Conservation (phyloP, 2,797 vertebrate species). For the Iguana delicatissima region DNA sequence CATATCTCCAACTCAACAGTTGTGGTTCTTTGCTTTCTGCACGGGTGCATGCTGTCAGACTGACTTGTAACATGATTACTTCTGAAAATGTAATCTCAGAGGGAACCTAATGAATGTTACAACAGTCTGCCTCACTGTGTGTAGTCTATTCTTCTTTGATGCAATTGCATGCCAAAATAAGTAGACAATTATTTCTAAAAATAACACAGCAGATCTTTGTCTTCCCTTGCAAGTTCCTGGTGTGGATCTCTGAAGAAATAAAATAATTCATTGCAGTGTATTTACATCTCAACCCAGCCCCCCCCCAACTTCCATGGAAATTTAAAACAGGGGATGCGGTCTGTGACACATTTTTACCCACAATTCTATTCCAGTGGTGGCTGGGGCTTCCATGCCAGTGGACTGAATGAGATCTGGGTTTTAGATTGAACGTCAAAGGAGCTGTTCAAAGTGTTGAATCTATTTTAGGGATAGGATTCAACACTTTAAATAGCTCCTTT, state of each 20-base stretch:
- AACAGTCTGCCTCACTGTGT: conserved; percentile 52
- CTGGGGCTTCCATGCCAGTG: no score
- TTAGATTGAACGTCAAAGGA: no score
- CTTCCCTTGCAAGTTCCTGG: conserved; percentile 26
- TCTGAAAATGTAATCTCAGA: conserved; percentile 45
- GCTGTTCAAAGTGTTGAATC: no score
- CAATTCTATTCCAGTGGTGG: background rate
- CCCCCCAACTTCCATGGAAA: background rate
- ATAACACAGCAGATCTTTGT: conserved; percentile 40
- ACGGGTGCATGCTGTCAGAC: conserved; percentile 42
- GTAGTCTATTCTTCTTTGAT: conserved; percentile 51
- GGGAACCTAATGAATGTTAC: conserved; percentile 55
- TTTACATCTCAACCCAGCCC: conserved; percentile 29
- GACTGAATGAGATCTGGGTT: no score
- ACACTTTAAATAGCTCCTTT: no score
- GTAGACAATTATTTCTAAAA: conserved; percentile 35
- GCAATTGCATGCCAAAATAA: conserved; percentile 60
- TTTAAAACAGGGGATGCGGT: background rate
- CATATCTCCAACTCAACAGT: background rate
- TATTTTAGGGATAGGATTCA: background rate
- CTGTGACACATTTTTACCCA: background rate
- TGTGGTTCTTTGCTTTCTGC: conserved; percentile 46
- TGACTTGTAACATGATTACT: conserved; percentile 30
- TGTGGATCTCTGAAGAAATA: conserved; percentile 29
- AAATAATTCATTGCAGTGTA: conserved; percentile 46